Evolutionary conservation across 1,140 invertebrate species (phyloP), one percentile per base, ranked within the genome.

Genomic region (Sycophila sp.): DNA sequence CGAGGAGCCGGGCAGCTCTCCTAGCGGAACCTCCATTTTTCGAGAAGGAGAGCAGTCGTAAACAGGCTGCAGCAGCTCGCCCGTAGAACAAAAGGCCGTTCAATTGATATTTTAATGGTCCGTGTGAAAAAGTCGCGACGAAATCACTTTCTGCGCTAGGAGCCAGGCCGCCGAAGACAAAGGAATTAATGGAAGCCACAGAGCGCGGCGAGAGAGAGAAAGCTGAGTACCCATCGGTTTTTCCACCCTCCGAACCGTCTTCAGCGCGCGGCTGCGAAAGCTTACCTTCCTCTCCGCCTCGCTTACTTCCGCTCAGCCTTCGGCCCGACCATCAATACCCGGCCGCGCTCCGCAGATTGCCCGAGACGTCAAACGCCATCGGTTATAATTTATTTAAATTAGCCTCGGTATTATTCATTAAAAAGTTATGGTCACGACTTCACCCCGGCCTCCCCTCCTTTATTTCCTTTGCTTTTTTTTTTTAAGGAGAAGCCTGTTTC

Each of bases 61-160:
- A 47, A 47, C 42, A 19, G 7, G 8, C 17, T 22, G 19, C 19
- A 22, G 42, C 42, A 22, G 17, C 24, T 40, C 42, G 15, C 5
- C 24, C 13, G 13, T 55, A 8, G 60, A 64, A 71, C 51, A 71
- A 71, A 64, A 49, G 60, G 28, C 32, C 71, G 73, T 73, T 82
- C 83, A 81, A 85, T 84, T 85, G 81, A 83, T 85, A 85, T 85
- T 84, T 83, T 84, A 84, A 85, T 84, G 78, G 81, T 77, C 76
- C 76, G 73, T 73, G 76, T 73, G 71, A 77, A 79, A 81, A 77
- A 77, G 74, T 77, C 72, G 75, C 68, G 72, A 2, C 26, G 32
- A 34, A 75, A 75, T 76, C 73, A 68, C 71, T 73, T 73, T 73
- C 73, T 71, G 59, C 58, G 75, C 67, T 56, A n/a, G n/a, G n/a